A percentile compares a stretch with the other conserved stretches of the same genome.
These are phyloP conservation scores for Drosophila prosaltans DNA, from an alignment of 1,140 invertebrate genomes.

Conservation along the genomic window DNA sequence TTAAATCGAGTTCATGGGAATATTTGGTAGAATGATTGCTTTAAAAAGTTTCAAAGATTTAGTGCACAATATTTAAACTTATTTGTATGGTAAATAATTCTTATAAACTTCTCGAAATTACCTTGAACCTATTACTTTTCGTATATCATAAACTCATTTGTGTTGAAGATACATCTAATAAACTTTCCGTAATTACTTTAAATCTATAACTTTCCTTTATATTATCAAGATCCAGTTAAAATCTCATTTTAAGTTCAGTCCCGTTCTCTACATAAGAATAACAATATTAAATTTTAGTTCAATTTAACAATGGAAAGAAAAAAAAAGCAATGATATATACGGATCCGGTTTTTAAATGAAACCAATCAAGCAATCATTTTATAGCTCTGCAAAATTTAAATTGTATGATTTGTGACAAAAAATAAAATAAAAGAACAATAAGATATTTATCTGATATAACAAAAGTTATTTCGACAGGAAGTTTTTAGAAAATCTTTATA, in stretches of 20 bases:
- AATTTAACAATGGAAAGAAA: not conserved
- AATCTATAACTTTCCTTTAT: not conserved
- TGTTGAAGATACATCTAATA: too few species aligned
- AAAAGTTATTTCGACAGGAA: not conserved
- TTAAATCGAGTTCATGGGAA: too few species aligned
- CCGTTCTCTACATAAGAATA: not conserved
- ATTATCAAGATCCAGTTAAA: not conserved
- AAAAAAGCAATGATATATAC: not conserved
- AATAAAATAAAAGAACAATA: not conserved
- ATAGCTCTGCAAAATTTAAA: not conserved
- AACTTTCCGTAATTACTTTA: too few species aligned
- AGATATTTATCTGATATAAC: not conserved
- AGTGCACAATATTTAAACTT: too few species aligned
- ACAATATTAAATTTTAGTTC: not conserved
- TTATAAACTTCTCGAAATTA: too few species aligned
- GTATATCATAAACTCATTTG: too few species aligned
- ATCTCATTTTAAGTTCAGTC: not conserved
- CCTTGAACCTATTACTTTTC: too few species aligned
- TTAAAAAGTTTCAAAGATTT: too few species aligned
- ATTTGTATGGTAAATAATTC: too few species aligned
- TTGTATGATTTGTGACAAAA: not conserved
- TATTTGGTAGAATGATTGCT: too few species aligned
- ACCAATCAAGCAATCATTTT: not conserved
- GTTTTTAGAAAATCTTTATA: too few species aligned
- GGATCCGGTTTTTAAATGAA: not conserved